Conservation (phyloP, 2,797 vertebrate species). For the Lerista edwardsae region DNA sequence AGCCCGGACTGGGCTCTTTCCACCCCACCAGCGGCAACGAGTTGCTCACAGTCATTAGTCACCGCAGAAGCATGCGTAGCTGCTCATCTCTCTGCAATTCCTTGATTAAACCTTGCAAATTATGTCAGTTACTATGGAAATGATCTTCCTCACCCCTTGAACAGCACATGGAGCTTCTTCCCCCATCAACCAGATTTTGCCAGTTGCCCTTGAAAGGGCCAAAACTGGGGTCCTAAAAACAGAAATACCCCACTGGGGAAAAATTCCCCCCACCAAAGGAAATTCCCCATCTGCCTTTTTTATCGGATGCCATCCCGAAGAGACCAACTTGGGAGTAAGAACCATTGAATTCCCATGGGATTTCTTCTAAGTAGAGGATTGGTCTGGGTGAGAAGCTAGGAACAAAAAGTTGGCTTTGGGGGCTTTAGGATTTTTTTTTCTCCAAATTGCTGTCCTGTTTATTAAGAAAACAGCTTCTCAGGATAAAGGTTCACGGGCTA, state of each 20-base stretch:
- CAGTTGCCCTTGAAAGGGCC: neutral
- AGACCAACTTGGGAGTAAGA: no score
- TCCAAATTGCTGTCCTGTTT: conserved; percentile 36
- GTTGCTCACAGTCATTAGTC: conserved; percentile 8
- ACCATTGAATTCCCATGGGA: no score
- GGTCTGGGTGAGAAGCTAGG: neutral
- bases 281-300: neutral
- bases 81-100: neutral
- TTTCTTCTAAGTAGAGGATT: neutral
- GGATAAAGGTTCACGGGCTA: conserved; percentile 52
- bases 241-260: neutral
- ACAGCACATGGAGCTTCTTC: neutral
- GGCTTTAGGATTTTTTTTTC: neutral
- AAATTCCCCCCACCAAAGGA: neutral
- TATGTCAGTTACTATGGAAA: conserved; percentile 1
- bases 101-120: conserved; percentile 22
- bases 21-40: neutral
- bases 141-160: neutral
- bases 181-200: neutral
- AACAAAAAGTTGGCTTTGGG: neutral
- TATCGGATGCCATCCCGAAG: no score
- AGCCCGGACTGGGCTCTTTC: neutral
- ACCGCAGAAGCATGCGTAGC: neutral
- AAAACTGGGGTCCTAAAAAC: neutral
- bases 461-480: conserved; percentile 48